phyloP scores from a whole-genome alignment of 37 sponge, comb jelly and placozoan genomes.

The Geodia barretti region DNA sequence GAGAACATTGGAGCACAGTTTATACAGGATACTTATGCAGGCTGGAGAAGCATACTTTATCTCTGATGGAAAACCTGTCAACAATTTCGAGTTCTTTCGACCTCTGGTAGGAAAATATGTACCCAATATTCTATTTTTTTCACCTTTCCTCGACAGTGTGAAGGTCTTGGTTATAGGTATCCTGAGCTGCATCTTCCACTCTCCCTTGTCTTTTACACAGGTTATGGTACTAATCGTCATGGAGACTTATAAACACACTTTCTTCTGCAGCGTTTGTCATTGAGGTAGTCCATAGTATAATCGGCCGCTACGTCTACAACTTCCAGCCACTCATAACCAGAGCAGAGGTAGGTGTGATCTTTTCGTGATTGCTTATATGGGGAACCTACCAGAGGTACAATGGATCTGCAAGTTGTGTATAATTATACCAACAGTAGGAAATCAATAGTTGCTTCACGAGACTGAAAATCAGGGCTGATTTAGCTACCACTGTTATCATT shows the following conservation, averaged over 20 bases:
- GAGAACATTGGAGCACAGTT: not conserved
- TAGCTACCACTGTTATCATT: not conserved
- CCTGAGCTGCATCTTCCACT: constrained; percentile 61
- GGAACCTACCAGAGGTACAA: no score
- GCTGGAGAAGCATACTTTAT: constrained; percentile 71
- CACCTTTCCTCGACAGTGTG: constrained; percentile 29
- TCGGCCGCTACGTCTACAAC: constrained; percentile 50
- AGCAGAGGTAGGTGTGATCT: constrained; percentile 67
- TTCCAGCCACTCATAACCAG: constrained; percentile 79
- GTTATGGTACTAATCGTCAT: constrained; percentile 16
- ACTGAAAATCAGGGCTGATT: not conserved
- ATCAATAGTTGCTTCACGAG: not conserved
- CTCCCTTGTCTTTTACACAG: constrained; percentile 50
- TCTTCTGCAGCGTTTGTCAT: constrained; percentile 48
- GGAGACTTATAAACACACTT: not conserved
- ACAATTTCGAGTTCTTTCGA: constrained; percentile 76
- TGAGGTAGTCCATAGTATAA: constrained; percentile 57
- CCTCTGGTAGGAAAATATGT: constrained; percentile 40
- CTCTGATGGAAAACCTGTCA: constrained; percentile 79
- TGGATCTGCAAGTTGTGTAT: not conserved
- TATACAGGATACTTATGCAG: constrained; percentile 12
- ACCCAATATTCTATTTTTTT: not conserved
- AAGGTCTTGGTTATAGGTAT: constrained; percentile 72
- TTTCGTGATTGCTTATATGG: no score
- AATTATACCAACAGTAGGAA: not conserved